phyloP scores from a whole-genome alignment of 2,888 invertebrate species.

The Eueremaeus valkanovi region DNA sequence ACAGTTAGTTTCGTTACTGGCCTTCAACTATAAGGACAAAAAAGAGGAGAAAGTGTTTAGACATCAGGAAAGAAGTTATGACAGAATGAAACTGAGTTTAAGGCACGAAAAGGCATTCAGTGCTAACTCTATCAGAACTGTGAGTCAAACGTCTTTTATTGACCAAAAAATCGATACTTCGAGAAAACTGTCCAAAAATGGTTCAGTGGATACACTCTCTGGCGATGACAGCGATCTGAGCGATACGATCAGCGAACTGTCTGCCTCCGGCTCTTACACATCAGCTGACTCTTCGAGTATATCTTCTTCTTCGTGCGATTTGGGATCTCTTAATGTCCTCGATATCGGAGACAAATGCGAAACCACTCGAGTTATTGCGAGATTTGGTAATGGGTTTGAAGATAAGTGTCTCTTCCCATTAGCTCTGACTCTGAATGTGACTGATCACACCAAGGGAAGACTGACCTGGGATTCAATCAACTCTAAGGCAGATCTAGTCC shows the following conservation, averaged over 20 bases:
- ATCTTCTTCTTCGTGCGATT: neutral
- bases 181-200: neutral
- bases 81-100: conserved; percentile 11
- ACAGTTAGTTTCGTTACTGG: neutral
- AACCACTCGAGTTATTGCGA: neutral
- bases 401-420: conserved; percentile 19
- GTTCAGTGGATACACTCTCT: neutral
- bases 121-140: neutral
- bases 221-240: neutral
- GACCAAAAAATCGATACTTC: neutral
- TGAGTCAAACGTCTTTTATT: neutral
- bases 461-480: conserved; percentile 8
- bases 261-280: neutral
- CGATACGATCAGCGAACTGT: neutral
- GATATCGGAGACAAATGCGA: neutral
- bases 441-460: neutral
- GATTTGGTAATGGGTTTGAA: conserved; percentile 7
- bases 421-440: neutral
- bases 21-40: neutral
- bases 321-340: neutral
- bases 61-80: conserved; percentile 20
- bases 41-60: neutral
- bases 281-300: neutral
- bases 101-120: neutral
- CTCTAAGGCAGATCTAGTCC: neutral